Base-by-base conservation (phyloP, 2,888 invertebrate species). In the Euplexia lucipara region DNA sequence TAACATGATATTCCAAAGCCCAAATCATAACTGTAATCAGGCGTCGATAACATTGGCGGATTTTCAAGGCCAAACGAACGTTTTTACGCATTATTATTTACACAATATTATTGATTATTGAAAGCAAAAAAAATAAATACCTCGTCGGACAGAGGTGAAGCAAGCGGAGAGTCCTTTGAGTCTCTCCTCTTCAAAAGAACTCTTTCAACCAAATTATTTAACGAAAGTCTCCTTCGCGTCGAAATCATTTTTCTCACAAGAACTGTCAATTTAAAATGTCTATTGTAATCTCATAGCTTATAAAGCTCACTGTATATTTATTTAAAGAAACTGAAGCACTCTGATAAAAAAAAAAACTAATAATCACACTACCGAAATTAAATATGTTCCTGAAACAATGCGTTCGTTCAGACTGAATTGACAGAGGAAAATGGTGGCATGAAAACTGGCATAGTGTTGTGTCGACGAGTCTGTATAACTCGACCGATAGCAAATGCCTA, bases 361-460 rank as follows among this genome's bases (percentile, higher is more conserved):
- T 62, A 74, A 70, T 72, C 72, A 73, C 75, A 79, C 75, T 69
- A 64, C 70, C 63, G 75, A 82, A 83, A 82, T 77, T 75, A 83
- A 84, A 26, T n/a, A 67, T 48, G 75, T 57, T 65, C 63, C 52
- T 79, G 75, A 77, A 67, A 73, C 78, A 83, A 89, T 84, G 83
- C 94, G 94, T 92, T 86, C 92, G 92, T 83, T 78, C 91, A 78
- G 86, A 78, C 74, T 86, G 91, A 91, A 90, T 88, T 89, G 85
- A 88, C 90, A 86, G 80, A 90, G 93, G 94, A 93, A 93, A 95
- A 94, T 95, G 92, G 81, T 87, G 78, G 86, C 78, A 83, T 86
- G 89, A 88, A 90, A 90, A 90, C 84, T 86, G 74, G 73, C 79
- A 56, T 34, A 78, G 59, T 59, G 62, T 73, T 74, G 59, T 59